Conservation (phyloP, 2,797 vertebrate genomes). For the Iguana delicatissima region DNA sequence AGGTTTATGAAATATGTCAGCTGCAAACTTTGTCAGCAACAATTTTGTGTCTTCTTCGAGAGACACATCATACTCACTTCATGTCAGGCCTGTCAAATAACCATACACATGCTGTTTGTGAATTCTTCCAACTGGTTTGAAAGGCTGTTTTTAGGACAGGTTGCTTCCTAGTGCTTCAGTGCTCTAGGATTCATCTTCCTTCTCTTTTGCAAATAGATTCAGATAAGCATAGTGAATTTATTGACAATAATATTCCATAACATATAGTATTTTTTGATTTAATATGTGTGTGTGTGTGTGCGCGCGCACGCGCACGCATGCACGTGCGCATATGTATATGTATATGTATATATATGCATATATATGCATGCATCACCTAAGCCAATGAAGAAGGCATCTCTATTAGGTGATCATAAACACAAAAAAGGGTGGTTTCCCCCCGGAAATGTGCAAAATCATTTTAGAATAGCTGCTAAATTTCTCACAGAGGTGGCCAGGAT, state of each 20-base stretch:
- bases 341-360: too few relatives aligned
- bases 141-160: neutral
- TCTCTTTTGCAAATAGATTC: neutral
- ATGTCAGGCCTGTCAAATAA: constrained; percentile 20
- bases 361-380: neutral
- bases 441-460: too few relatives aligned
- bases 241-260: neutral
- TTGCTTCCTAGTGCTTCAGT: neutral
- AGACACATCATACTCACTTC: neutral
- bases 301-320: too few relatives aligned
- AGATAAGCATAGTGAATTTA: neutral
- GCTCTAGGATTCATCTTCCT: neutral
- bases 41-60: constrained; percentile 24
- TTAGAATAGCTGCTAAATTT: too few relatives aligned
- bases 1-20: constrained; percentile 33
- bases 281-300: too few relatives aligned
- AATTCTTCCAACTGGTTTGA: neutral
- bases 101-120: constrained; percentile 3
- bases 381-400: neutral
- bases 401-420: neutral
- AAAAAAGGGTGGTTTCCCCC: neutral
- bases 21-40: constrained; percentile 9
- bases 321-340: too few relatives aligned
- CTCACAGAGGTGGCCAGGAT: too few relatives aligned
- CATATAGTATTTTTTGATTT: neutral